Conservation (phyloP, 2,113 vertebrate genomes). For the Cinclus mexicanus region DNA sequence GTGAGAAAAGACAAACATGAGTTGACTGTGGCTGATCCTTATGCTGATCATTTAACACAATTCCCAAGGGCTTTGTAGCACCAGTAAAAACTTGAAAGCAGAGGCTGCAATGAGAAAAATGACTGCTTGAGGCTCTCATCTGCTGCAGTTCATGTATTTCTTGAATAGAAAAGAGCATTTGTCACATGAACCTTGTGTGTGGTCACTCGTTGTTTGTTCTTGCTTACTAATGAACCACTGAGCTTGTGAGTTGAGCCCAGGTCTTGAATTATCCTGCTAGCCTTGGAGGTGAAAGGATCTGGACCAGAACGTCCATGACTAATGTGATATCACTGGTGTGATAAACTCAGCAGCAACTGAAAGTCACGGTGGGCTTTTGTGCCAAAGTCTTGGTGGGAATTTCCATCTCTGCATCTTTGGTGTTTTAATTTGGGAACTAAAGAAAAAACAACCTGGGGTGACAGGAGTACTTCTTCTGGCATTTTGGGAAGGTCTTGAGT, state of each 20-base stretch:
- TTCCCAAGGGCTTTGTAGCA: not conserved
- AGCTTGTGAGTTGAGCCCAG: accelerated
- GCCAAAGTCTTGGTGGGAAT: not conserved
- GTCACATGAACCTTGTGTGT: not conserved
- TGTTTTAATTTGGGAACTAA: not conserved
- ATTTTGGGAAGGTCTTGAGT: accelerated
- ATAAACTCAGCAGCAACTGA: not conserved
- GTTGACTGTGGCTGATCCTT: not conserved
- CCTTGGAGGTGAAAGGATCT: not conserved
- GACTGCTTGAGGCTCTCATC: not conserved
- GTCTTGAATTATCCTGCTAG: not conserved
- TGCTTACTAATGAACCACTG: not conserved
- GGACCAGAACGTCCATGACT: not conserved
- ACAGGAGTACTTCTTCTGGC: not conserved
- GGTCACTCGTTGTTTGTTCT: not conserved
- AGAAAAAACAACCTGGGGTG: accelerated
- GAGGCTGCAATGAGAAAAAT: not conserved
- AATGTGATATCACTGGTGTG: not conserved
- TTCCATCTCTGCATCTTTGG: not conserved
- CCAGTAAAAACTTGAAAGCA: not conserved
- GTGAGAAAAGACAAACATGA: not conserved
- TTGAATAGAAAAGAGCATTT: not conserved
- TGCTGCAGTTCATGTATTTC: not conserved
- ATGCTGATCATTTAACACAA: not conserved
- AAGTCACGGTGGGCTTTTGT: not conserved